Percentiles rank a stretch among this genome's conserved stretches.
Evolutionary conservation across 2,113 vertebrate species (phyloP).

Genomic region (Chaetura pelagica): DNA sequence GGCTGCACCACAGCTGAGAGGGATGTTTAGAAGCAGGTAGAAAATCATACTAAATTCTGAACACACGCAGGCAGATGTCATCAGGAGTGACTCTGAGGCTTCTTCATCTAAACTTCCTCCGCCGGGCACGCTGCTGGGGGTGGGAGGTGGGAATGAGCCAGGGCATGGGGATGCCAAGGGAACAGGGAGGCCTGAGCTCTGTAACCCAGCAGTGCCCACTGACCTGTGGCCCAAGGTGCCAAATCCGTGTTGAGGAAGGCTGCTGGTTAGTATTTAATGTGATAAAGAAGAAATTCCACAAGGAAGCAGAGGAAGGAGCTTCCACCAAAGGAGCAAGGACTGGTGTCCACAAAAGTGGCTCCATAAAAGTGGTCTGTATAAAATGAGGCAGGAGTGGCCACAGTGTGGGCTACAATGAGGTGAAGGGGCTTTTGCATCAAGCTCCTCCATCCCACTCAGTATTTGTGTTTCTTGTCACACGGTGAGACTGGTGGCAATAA

Average conservation of each 20-base stretch:
- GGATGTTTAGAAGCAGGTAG: not conserved
- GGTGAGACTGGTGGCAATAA: not conserved
- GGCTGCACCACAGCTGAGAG: not conserved
- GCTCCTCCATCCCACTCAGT: not conserved
- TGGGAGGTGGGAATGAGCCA: not conserved
- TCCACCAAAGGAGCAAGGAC: accelerated
- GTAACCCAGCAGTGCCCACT: not conserved
- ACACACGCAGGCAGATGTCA: not conserved
- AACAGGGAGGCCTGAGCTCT: not conserved
- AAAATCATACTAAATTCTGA: not conserved
- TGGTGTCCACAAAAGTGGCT: not conserved
- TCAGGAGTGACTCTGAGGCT: not conserved
- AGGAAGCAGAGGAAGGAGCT: not conserved
- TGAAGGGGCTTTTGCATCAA: not conserved
- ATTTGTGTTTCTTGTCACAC: not conserved
- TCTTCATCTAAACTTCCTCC: not conserved
- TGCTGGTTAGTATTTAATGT: not conserved
- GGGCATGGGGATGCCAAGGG: accelerated
- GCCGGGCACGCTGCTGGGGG: not conserved
- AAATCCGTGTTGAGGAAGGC: not conserved
- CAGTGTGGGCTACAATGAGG: not conserved
- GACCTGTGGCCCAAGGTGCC: not conserved
- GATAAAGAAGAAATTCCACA: not conserved
- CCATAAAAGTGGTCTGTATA: not conserved
- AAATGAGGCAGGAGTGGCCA: not conserved